Percentiles rank a stretch among this genome's conserved stretches.
phyloP scores from a whole-genome alignment of 2,113 vertebrate genomes.

The Seriola dumerili region DNA sequence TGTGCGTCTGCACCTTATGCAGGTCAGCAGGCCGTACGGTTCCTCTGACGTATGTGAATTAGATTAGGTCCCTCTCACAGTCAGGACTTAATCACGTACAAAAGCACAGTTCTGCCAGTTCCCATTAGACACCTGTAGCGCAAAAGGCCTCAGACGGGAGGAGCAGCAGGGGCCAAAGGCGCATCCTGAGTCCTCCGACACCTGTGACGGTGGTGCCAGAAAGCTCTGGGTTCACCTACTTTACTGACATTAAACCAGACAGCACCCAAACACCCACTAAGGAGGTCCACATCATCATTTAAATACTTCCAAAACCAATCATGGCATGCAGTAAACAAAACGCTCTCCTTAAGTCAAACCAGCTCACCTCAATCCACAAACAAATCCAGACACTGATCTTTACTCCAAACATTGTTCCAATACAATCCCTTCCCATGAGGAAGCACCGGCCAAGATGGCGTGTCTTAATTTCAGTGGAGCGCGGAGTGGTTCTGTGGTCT shows the following conservation, averaged over 20 bases:
- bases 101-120: slow-evolving; percentile 67
- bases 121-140: slow-evolving; percentile 67
- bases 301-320: background rate
- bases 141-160: slow-evolving; percentile 13
- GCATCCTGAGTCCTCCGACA: slow-evolving; percentile 26
- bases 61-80: slow-evolving; percentile 61
- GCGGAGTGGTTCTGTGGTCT: slow-evolving; percentile 32
- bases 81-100: slow-evolving; percentile 60
- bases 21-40: slow-evolving; percentile 63
- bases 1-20: slow-evolving; percentile 33
- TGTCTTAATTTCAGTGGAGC: slow-evolving; percentile 43
- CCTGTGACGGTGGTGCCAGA: slow-evolving; percentile 3
- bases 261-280: background rate
- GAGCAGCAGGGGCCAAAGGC: slow-evolving; percentile 26
- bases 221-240: background rate
- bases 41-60: slow-evolving; percentile 48
- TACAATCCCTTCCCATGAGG: background rate
- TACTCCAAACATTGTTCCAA: slow-evolving; percentile 26
- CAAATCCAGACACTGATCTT: background rate
- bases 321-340: background rate
- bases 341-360: background rate
- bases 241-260: background rate
- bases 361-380: slow-evolving; percentile 4
- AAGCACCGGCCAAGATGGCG: slow-evolving; percentile 4
- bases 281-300: background rate